Percentiles rank a stretch among this genome's conserved stretches.
Conservation (phyloP, 92 coral and sea anemone species). For the Virgularia gustaviana region DNA sequence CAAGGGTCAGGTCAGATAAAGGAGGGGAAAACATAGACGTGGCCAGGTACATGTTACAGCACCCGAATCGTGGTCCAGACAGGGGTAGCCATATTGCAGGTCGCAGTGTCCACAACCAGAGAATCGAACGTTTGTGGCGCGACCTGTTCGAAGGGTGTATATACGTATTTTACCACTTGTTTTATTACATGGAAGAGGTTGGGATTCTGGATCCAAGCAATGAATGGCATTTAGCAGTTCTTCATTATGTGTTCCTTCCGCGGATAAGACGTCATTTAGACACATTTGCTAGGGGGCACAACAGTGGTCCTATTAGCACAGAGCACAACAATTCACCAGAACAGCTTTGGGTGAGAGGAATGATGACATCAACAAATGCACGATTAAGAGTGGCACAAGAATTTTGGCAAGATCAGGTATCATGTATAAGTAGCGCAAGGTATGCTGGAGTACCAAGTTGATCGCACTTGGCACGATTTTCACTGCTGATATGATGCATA, state of each 20-base stretch:
- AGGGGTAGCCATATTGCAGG: conserved; percentile 5
- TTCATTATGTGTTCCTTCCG: conserved; percentile 18
- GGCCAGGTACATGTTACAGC: conserved; percentile 12
- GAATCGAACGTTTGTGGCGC: background rate
- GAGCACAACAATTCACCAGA: conserved; percentile 51
- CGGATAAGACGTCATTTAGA: background rate
- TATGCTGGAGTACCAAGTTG: background rate
- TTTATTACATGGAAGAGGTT: conserved; percentile 7
- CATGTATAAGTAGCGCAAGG: conserved; percentile 39
- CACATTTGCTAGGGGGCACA: background rate
- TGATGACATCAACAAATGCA: conserved; percentile 38
- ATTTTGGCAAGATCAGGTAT: conserved; percentile 49
- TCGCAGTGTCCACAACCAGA: background rate
- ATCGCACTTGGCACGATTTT: background rate
- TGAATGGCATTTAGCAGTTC: conserved; percentile 8
- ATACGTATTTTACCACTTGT: conserved; percentile 2
- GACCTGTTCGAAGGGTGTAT: background rate
- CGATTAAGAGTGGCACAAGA: conserved; percentile 46
- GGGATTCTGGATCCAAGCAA: conserved; percentile 6
- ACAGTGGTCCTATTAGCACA: background rate
- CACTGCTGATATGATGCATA: too few relatives aligned
- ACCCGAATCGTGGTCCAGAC: conserved; percentile 9
- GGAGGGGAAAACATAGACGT: conserved; percentile 3
- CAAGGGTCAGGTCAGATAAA: conserved; percentile 1
- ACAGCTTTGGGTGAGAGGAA: conserved; percentile 62